These are phyloP conservation scores for Prionailurus bengalensis DNA, from an alignment of 2,113 vertebrate species.

Conservation along the genomic window DNA sequence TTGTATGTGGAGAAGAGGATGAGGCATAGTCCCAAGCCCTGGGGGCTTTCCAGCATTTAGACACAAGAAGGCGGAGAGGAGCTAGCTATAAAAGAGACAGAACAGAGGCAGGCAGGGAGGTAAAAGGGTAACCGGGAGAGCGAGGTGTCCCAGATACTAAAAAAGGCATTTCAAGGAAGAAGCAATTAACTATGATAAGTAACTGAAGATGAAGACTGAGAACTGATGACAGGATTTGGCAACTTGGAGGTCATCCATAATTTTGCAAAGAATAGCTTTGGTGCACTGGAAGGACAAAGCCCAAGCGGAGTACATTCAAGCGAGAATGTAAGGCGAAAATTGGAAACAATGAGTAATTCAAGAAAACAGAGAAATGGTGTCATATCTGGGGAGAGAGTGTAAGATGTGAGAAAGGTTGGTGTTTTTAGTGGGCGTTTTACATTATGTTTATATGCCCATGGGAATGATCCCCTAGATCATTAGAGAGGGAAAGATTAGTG, in stretches of 20 bases:
- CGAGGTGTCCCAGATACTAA: not conserved
- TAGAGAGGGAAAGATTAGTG: not conserved
- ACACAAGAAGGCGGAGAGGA: not conserved
- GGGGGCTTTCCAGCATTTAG: not conserved
- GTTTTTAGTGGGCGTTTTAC: not conserved
- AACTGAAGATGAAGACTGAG: not conserved
- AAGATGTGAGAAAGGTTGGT: not conserved
- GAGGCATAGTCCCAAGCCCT: not conserved
- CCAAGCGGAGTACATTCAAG: not conserved
- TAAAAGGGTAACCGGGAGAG: not conserved
- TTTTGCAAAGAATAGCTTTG: not conserved
- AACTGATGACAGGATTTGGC: not conserved
- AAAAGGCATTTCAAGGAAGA: not conserved
- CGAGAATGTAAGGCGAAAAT: not conserved
- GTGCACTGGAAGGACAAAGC: not conserved
- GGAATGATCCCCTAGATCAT: not conserved
- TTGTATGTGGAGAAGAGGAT: not conserved
- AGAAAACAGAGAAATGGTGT: not conserved
- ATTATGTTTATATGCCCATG: not conserved
- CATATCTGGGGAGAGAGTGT: fast-evolving
- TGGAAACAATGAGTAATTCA: not conserved
- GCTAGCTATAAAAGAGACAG: not conserved
- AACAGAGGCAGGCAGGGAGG: not conserved
- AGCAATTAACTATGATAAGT: not conserved
- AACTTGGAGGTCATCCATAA: not conserved